Conservation (phyloP, 64 coral and sea anemone species). For the Pocillopora verrucosa region DNA sequence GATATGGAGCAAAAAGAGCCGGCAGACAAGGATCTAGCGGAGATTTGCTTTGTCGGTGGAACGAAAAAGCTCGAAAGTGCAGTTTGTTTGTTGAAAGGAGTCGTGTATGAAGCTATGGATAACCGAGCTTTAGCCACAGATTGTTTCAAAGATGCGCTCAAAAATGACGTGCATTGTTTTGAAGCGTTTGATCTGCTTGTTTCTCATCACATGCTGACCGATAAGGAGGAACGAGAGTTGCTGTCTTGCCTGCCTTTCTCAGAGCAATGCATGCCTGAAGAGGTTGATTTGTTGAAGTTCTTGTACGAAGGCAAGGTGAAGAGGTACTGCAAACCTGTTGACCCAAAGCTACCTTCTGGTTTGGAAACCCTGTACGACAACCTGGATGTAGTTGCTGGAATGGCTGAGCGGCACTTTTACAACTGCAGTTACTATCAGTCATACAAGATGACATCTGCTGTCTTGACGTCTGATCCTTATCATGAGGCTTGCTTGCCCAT, state of each 20-base stretch:
- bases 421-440: slow-evolving; percentile 86
- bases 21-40: slow-evolving; percentile 63
- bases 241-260: slow-evolving; percentile 77
- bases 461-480: slow-evolving; percentile 81
- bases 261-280: slow-evolving; percentile 89
- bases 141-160: slow-evolving; percentile 93
- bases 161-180: slow-evolving; percentile 94
- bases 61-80: slow-evolving; percentile 87
- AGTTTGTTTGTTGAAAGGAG: slow-evolving; percentile 75
- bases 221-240: slow-evolving; percentile 84
- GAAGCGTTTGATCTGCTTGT: slow-evolving; percentile 98
- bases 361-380: slow-evolving; percentile 83
- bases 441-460: slow-evolving; percentile 80
- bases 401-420: slow-evolving; percentile 95
- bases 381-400: slow-evolving; percentile 86
- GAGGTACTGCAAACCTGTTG: slow-evolving; percentile 76
- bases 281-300: slow-evolving; percentile 83
- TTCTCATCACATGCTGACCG: slow-evolving; percentile 94
- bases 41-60: slow-evolving; percentile 47
- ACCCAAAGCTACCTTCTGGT: slow-evolving; percentile 79
- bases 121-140: slow-evolving; percentile 86
- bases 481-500: slow-evolving; percentile 88
- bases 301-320: slow-evolving; percentile 86
- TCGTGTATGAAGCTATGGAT: slow-evolving; percentile 91
- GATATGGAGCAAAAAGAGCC: slow-evolving; percentile 83